Conservation (phyloP, 2,888 invertebrate species). For the Cerceris rybyensis region DNA sequence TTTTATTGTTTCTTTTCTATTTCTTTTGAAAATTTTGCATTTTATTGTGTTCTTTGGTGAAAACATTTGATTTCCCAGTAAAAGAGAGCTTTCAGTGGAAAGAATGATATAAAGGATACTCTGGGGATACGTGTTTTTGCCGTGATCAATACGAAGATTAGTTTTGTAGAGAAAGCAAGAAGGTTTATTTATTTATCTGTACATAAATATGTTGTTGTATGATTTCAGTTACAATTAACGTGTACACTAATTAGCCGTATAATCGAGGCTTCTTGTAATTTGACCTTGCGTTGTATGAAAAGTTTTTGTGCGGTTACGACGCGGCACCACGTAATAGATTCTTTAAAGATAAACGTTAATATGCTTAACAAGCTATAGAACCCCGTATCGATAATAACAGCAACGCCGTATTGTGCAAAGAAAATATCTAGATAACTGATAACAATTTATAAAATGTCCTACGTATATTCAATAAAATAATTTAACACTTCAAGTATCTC, state of each 20-base stretch:
- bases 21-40: background rate
- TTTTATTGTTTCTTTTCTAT: background rate
- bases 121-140: slow-evolving; percentile 2
- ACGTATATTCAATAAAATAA: slow-evolving; percentile 39
- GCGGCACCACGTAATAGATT: slow-evolving; percentile 22
- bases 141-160: background rate
- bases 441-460: slow-evolving; percentile 44
- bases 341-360: slow-evolving; percentile 14
- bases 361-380: slow-evolving; percentile 29
- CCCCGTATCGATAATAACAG: slow-evolving; percentile 27
- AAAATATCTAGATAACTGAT: slow-evolving; percentile 21
- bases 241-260: background rate
- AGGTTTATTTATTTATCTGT: slow-evolving; percentile 34
- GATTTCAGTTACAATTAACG: slow-evolving; percentile 29
- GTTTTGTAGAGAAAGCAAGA: slow-evolving; percentile 12
- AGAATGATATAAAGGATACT: slow-evolving; percentile 25
- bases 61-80: background rate
- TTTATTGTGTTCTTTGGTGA: background rate
- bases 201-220: slow-evolving; percentile 13
- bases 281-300: background rate
- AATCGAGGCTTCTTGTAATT: slow-evolving; percentile 15
- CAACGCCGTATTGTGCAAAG: slow-evolving; percentile 13
- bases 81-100: background rate
- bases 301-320: background rate
- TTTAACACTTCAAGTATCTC: slow-evolving; percentile 21